phyloP scores from a whole-genome alignment of 2,797 vertebrate genomes.

The Nyctalus aviator region DNA sequence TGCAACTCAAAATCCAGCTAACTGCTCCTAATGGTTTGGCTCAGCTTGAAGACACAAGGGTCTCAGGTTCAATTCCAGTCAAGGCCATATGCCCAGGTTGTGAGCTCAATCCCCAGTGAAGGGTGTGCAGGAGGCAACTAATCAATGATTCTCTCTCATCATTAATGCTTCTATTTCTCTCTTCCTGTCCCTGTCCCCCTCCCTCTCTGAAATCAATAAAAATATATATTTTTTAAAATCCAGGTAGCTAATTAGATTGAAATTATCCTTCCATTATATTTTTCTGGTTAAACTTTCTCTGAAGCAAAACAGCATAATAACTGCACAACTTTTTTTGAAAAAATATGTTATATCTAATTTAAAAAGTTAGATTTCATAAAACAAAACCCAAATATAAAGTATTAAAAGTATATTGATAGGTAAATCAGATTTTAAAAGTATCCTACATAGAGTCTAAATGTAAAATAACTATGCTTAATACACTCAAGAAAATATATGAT shows the following conservation, averaged over 20 bases:
- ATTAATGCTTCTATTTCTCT: too few species aligned
- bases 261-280: not conserved
- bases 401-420: not conserved
- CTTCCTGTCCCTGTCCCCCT: too few species aligned
- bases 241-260: not conserved
- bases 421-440: not conserved
- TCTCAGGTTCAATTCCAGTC: too few species aligned
- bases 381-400: not conserved
- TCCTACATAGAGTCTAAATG: not conserved
- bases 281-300: not conserved
- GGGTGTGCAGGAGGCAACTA: too few species aligned
- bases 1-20: not conserved
- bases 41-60: too few species aligned
- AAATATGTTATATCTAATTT: not conserved
- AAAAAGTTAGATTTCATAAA: not conserved
- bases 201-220: too few species aligned
- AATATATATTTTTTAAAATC: too few species aligned
- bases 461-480: not conserved
- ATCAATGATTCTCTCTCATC: too few species aligned
- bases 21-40: too few species aligned
- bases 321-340: not conserved
- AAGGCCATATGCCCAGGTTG: too few species aligned
- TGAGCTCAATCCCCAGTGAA: too few species aligned
- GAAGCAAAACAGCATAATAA: not conserved
- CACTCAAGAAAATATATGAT: not conserved